Evolutionary conservation across 1,140 invertebrate genomes (phyloP).

Genomic region (Latrodectus geometricus): DNA sequence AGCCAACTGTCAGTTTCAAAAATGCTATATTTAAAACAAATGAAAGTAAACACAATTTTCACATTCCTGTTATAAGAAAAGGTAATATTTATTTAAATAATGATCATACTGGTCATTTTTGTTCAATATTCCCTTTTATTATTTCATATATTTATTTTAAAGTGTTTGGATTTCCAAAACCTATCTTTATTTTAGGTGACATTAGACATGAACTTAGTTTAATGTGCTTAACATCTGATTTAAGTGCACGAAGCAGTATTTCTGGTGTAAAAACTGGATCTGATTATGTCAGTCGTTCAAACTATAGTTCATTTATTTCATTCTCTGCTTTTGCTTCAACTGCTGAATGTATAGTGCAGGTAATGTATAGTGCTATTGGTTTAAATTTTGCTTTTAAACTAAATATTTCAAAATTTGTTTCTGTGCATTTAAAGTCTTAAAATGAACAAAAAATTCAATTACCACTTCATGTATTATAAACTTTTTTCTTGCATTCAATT

Average conservation of each 20-base stretch:
- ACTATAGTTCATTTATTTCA: conserved; percentile 68
- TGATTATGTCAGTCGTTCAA: conserved; percentile 68
- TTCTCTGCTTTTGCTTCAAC: conserved; percentile 68
- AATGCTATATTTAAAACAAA: conserved; percentile 23
- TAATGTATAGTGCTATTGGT: neutral
- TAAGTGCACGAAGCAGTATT: conserved; percentile 28
- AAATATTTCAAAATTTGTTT: too few species aligned
- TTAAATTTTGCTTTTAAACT: neutral
- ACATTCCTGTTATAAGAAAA: conserved; percentile 32
- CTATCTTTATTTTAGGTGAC: conserved; percentile 30
- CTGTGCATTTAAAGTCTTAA: too few species aligned
- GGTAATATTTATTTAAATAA: conserved; percentile 1
- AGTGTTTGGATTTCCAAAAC: neutral
- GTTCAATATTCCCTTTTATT: neutral
- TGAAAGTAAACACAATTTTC: conserved; percentile 30
- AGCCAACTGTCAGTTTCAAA: conserved; percentile 45
- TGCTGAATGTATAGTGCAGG: conserved; percentile 65
- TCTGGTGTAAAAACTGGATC: conserved; percentile 62
- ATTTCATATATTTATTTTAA: neutral
- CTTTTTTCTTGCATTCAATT: too few species aligned
- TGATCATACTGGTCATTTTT: too few species aligned
- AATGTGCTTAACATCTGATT: conserved; percentile 19
- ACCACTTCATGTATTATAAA: too few species aligned
- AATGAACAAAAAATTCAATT: too few species aligned
- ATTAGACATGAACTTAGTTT: conserved; percentile 31